Evolutionary conservation across 1,140 invertebrate genomes (phyloP), one percentile per base, ranked within the genome.

Genomic region (Drosophila suzukii): DNA sequence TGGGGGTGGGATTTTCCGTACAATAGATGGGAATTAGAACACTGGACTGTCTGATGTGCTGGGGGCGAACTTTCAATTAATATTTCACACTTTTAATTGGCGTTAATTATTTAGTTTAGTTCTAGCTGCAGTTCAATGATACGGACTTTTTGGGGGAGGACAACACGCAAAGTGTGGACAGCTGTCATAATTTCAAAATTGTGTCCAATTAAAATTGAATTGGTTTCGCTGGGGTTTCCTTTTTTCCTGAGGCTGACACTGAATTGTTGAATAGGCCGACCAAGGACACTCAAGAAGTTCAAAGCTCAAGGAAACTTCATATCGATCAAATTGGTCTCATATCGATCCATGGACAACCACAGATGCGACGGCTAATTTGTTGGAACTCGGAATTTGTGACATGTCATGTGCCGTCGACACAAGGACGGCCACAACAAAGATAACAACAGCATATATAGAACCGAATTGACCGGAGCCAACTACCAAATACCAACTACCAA

Each of bases 31-130:
- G 59, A 61, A 61, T 34, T 55, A 38, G 27, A 75, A 65, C 70
- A 75, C 44, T 58, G 60, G 41, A 7, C 34, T 30, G 39, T 36
- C 10, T 11, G 49, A 12, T 51, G 49, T 51, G 49, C 30, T 17
- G 43, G 51, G 53, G 72, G 24, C 54, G 24, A 20, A 43, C 59
- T 12, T 68, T 88, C 62, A 88, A 88, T 86, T 73, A 86, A 82
- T 86, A 86, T 88, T 86, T 88, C 71, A 79, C 75, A 73, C 71
- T 53, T 58, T 83, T 86, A 77, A 86, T 88, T 88, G 62, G 7
- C 54, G 60, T 68, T 65, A 73, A 73, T 86, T 78, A 82, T 83
- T 72, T 47, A 58, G 59, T 39, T 75, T 8, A 5, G 41, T 56
- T 43, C 20, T 27, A 8, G 58, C 30, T 43, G 41, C 34, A 43